Evolutionary conservation across 1,140 invertebrate genomes (phyloP).

Genomic region (Diorhabda carinulata): DNA sequence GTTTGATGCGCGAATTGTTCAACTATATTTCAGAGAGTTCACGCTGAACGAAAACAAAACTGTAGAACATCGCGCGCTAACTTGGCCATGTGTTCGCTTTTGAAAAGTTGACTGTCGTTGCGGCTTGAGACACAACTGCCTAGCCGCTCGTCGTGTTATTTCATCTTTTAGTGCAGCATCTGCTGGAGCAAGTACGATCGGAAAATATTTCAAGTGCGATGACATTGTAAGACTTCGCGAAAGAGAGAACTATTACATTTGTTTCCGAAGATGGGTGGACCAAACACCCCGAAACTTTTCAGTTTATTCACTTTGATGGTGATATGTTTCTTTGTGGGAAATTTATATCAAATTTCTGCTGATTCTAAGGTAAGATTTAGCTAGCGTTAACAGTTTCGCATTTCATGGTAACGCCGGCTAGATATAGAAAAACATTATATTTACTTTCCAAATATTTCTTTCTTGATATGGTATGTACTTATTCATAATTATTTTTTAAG

Average conservation of each 20-base stretch:
- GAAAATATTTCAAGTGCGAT: constrained; percentile 10
- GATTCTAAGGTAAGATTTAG: constrained; percentile 9
- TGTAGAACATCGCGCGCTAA: constrained; percentile 10
- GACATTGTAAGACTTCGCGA: constrained; percentile 13
- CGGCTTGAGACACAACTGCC: not conserved
- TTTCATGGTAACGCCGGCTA: too few relatives aligned
- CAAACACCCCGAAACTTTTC: constrained; percentile 8
- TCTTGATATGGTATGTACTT: too few relatives aligned
- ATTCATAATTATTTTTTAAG: too few relatives aligned
- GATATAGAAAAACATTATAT: too few relatives aligned
- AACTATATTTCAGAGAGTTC: not conserved
- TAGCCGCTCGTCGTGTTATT: not conserved
- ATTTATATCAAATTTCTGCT: constrained; percentile 8
- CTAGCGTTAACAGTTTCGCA: too few relatives aligned
- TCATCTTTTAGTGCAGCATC: constrained; percentile 9
- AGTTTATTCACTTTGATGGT: constrained; percentile 7
- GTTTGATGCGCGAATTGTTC: not conserved
- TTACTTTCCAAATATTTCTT: too few relatives aligned
- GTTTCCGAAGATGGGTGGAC: constrained; percentile 5
- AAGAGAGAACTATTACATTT: not conserved
- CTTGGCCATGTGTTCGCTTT: constrained; percentile 13
- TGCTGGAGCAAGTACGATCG: constrained; percentile 6
- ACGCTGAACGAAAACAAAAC: not conserved
- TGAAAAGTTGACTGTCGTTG: constrained; percentile 5
- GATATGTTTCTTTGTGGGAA: constrained; percentile 4